These are phyloP conservation scores for Cygnus olor DNA, from an alignment of 2,797 vertebrate genomes.

Conservation along the genomic window DNA sequence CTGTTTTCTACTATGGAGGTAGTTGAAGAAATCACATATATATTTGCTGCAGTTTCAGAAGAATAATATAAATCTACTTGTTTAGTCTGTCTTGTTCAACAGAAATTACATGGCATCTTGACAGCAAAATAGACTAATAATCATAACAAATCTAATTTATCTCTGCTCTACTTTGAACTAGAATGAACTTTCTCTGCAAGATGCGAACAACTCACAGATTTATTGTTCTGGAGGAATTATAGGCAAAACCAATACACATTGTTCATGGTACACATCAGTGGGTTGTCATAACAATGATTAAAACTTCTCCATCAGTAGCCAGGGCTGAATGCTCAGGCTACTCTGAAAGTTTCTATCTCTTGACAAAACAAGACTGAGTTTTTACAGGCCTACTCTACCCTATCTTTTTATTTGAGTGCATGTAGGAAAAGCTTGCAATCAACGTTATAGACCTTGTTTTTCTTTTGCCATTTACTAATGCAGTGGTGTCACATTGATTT, in stretches of 20 bases:
- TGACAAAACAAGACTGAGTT: neutral
- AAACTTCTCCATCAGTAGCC: neutral
- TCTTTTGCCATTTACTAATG: neutral
- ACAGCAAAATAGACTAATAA: constrained; percentile 42
- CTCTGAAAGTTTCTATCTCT: neutral
- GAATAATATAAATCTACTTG: neutral
- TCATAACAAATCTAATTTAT: constrained; percentile 42
- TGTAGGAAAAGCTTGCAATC: neutral
- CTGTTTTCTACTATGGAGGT: neutral
- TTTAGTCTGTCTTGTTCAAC: constrained; percentile 5
- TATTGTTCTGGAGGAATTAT: constrained; percentile 19
- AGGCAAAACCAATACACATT: constrained; percentile 38
- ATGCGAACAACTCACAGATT: neutral
- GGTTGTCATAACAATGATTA: neutral
- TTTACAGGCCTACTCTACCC: neutral
- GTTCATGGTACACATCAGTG: neutral
- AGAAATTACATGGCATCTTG: constrained; percentile 14
- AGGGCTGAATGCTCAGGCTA: neutral
- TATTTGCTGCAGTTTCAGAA: neutral
- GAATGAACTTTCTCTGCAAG: constrained; percentile 25
- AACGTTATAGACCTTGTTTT: neutral
- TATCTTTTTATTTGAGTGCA: neutral
- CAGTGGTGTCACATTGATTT: neutral
- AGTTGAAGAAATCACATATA: neutral
- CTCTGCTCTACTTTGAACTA: neutral